Conservation (phyloP, 2,888 invertebrate species). For the Mesodorylaimus sp. region DNA sequence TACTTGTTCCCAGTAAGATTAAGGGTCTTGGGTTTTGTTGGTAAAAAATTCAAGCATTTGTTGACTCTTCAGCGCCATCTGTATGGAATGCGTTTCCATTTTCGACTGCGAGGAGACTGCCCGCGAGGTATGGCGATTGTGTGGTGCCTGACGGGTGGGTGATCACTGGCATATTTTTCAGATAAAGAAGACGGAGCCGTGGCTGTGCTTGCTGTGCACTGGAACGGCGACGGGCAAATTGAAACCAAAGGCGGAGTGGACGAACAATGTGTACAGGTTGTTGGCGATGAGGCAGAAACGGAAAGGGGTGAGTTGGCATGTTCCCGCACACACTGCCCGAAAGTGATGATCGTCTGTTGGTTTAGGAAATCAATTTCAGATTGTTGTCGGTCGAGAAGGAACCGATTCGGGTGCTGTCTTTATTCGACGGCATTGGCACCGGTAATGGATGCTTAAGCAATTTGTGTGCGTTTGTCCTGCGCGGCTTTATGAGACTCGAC, state of each 20-base stretch:
- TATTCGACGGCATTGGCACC: constrained; percentile 44
- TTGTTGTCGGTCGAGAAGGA: not conserved
- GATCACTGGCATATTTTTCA: not conserved
- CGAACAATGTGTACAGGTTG: constrained; percentile 16
- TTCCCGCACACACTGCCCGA: not conserved
- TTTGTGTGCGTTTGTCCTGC: no score
- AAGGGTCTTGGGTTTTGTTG: not conserved
- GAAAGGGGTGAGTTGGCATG: constrained; percentile 5
- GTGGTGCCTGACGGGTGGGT: not conserved
- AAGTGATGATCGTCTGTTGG: constrained; percentile 4
- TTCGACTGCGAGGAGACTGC: not conserved
- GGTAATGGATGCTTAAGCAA: no score
- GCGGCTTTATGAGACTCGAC: no score
- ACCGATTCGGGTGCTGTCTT: constrained; percentile 38
- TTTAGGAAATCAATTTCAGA: not conserved
- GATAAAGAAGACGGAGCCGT: constrained; percentile 16
- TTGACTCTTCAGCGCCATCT: constrained; percentile 1
- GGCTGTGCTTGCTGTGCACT: constrained; percentile 21
- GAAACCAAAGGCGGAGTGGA: constrained; percentile 15
- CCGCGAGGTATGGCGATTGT: not conserved
- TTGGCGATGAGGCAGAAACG: constrained; percentile 14
- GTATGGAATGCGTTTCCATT: not conserved
- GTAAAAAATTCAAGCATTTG: no score
- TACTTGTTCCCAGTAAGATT: not conserved
- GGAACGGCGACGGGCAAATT: constrained; percentile 1